Base-by-base conservation (phyloP, 2,113 vertebrate genomes). In the Capra hircus region DNA sequence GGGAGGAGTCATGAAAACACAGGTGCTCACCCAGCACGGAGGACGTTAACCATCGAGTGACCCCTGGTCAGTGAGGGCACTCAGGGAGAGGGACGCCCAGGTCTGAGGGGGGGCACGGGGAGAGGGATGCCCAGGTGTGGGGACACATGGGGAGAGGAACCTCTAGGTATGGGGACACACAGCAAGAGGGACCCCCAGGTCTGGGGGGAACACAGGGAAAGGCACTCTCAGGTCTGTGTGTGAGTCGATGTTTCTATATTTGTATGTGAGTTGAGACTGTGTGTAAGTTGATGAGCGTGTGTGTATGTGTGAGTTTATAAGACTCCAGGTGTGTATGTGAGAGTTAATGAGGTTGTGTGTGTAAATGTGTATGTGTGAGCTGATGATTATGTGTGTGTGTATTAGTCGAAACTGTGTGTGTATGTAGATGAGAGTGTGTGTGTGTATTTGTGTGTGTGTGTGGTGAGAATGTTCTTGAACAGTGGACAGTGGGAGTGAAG, bases 41-140 rank as follows among this genome's bases (percentile, higher is more conserved):
- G n/a, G 36, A 60, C 0, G 27, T 50, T 50, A 45, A 9, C 1
- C 0, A 81, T 55, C 2, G 1, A 23, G 27, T 0, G 2, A 5
- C 7, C 9, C 5, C 9, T 6, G 13, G 7, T n/a, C 3, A 11
- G 6, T n/a, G 7, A 74, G 1, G 23, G 14, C 4, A 19, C 40
- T 3, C 2, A 16, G 13, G 64, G 23, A 55, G 59, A 62, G 23
- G 8, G 36, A 12, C 4, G 2, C 15, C 74, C 74, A 78, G 25
- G 74, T 45, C 25, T 45, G 23, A 25, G 12, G 12, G 12, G 0
- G 7, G 7, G 2, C 64, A 6, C 7, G 4, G 17, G 53, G 15
- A 60, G 59, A 40, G 15, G 7, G 28, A 23, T 2, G 3, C n/a
- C 33, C 10, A 21, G 7, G 48, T 14, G 5, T 0, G 13, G 45